Base-by-base conservation (phyloP, 1,140 invertebrate genomes). In the Nasonia vitripennis region DNA sequence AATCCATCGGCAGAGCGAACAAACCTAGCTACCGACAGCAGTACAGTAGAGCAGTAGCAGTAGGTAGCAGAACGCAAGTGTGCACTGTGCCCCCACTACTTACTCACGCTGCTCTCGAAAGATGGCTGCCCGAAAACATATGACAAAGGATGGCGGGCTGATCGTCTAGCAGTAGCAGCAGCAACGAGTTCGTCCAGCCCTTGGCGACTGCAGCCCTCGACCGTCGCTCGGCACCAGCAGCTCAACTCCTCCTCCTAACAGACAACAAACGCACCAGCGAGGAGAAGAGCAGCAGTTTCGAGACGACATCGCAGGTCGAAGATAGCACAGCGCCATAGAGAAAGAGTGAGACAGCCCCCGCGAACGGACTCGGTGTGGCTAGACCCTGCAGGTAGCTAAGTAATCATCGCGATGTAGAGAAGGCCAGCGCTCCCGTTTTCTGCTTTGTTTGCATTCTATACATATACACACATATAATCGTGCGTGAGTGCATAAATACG, bases 71-170 rank as follows among this genome's bases (percentile, higher is more conserved):
- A 1, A 20, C 55, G 55, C 55, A 17, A 62, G 20, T 62, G 20
- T 55, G 3, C 17, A 51, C 12, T 55, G 51, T 62, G 17, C 5
- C 17, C 55, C 20, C 17, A 4, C 71, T 74, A 37, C 34, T 37
- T 37, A 37, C 85, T 31, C 23, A 73, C 62, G 70, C 73, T 31
- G 55, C 84, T 68, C 55, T 48, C 12, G 62, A 89, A 93, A 93
- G 87, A 93, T 93, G 92, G 92, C 91, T 87, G 90, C 88, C 84
- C 73, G 27, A 88, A 85, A 93, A 93, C 92, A 93, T 93, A 93
- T 93, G 92, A 92, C 91, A 91, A 91, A 91, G 91, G 90, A 92
- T 90, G 90, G 89, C 90, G 89, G 89, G 89, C 88, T 84, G 45
- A 9, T 27, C n/a, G 31, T 62, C 51, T 0, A 62, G 27, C 11